Evolutionary conservation across 1,140 invertebrate species (phyloP).

Genomic region (Nixonia krombeini): DNA sequence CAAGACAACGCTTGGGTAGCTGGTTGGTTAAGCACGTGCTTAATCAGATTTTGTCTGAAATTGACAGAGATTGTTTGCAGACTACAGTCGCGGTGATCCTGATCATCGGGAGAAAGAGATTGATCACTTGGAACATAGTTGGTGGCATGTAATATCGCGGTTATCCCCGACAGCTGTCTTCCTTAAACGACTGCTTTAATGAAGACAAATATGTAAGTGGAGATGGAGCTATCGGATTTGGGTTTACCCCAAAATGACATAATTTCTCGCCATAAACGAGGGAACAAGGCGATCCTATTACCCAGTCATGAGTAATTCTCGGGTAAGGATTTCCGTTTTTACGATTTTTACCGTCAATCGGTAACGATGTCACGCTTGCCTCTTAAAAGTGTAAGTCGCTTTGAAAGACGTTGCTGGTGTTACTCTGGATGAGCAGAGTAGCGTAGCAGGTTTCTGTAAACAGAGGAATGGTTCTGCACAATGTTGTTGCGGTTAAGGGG

Average conservation of each 20-base stretch:
- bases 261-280: no score
- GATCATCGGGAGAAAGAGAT: constrained; percentile 46
- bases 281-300: no score
- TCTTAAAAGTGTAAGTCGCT: no score
- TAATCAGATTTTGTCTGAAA: constrained; percentile 66
- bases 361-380: no score
- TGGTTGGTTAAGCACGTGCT: constrained; percentile 46
- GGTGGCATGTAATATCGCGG: constrained; percentile 23
- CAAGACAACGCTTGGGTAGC: constrained; percentile 51
- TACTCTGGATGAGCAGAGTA: constrained; percentile 27
- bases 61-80: constrained; percentile 63
- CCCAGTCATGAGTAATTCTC: no score
- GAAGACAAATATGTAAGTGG: constrained; percentile 27
- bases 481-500: constrained; percentile 48
- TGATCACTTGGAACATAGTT: constrained; percentile 42
- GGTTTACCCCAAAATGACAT: no score
- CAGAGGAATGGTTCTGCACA: constrained; percentile 34
- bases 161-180: constrained; percentile 10
- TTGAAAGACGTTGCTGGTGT: no score
- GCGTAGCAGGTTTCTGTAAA: constrained; percentile 26
- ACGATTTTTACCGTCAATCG: no score
- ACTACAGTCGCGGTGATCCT: constrained; percentile 41
- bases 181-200: constrained; percentile 41
- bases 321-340: no score
- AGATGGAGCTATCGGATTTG: constrained; percentile 19